phyloP scores from a whole-genome alignment of 2,113 vertebrate genomes.

The Cavia aperea region DNA sequence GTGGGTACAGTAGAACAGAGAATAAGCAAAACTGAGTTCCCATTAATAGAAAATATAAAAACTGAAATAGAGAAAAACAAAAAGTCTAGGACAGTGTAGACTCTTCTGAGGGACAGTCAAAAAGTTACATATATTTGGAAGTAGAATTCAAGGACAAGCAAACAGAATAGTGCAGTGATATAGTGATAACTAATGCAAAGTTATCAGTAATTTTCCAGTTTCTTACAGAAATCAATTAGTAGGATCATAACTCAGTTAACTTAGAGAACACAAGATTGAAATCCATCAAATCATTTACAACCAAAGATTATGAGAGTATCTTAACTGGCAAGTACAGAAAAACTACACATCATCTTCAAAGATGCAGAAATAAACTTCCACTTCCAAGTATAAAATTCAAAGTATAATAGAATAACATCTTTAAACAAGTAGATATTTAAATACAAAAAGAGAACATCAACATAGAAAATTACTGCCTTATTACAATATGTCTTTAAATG shows the following conservation, averaged over 20 bases:
- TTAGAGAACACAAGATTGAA: background rate
- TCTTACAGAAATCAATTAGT: background rate
- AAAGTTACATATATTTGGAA: background rate
- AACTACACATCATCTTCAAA: background rate
- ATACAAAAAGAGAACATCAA: background rate
- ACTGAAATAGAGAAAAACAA: background rate
- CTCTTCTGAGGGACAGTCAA: background rate
- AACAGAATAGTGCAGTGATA: background rate
- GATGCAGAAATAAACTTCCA: background rate
- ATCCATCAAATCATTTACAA: background rate
- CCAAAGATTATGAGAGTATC: background rate
- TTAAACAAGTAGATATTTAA: background rate
- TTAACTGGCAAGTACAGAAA: background rate
- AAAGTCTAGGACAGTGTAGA: background rate
- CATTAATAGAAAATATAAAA: background rate
- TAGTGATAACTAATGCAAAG: background rate
- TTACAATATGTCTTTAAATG: background rate
- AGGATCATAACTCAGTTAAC: background rate
- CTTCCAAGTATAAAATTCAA: background rate
- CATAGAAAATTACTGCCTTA: background rate
- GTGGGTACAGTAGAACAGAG: background rate
- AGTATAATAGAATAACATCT: background rate
- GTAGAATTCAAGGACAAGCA: background rate
- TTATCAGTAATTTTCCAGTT: background rate
- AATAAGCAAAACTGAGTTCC: background rate